These are phyloP conservation scores for Orthosia cruda DNA, from an alignment of 2,888 invertebrate species.

Conservation along the genomic window DNA sequence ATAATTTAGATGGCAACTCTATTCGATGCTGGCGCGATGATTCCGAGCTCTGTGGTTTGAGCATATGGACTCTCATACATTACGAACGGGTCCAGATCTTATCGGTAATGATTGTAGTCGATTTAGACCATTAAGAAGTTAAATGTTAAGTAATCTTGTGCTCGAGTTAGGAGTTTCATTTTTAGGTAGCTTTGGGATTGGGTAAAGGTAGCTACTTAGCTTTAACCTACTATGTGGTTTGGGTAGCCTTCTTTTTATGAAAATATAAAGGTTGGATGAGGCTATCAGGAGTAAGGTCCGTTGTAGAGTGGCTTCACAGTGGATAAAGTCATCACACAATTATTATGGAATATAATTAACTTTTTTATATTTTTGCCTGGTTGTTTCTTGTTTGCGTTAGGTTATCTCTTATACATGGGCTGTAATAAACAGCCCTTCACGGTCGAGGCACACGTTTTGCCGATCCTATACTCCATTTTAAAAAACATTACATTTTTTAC, in stretches of 20 bases:
- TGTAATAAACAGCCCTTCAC: background rate
- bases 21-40: background rate
- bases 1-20: too few relatives aligned
- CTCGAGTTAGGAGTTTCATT: constrained; percentile 26
- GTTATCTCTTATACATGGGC: background rate
- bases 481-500: too few relatives aligned
- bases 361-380: too few relatives aligned
- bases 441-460: background rate
- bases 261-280: background rate
- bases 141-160: constrained; percentile 51
- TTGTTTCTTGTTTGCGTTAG: background rate
- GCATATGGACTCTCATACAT: constrained; percentile 53
- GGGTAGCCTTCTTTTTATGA: background rate
- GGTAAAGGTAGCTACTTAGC: background rate
- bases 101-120: constrained; percentile 62
- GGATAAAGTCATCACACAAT: background rate
- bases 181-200: constrained; percentile 14
- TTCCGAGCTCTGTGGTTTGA: background rate
- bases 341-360: background rate
- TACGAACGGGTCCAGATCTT: constrained; percentile 55
- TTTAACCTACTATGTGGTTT: background rate
- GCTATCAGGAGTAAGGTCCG: background rate
- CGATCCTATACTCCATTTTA: too few relatives aligned
- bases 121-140: constrained; percentile 59
- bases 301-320: background rate